These are phyloP conservation scores for Drosophila pectinifera DNA, from an alignment of 1,140 invertebrate species.

Conservation along the genomic window DNA sequence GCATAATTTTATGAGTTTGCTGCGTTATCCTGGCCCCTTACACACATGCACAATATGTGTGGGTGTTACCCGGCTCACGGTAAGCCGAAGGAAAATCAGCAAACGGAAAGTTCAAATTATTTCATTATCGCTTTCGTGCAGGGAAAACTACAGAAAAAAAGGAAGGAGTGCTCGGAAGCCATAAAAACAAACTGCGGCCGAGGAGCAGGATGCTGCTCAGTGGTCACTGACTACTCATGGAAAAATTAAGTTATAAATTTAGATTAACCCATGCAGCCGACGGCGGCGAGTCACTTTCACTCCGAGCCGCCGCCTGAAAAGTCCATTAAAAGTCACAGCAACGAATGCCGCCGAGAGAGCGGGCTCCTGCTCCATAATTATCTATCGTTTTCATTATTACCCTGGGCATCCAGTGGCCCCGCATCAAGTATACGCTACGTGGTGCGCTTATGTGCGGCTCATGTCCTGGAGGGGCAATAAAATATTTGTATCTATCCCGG, in stretches of 20 bases:
- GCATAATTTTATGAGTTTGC: conserved; percentile 81
- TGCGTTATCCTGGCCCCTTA: conserved; percentile 43
- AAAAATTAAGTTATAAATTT: conserved; percentile 82
- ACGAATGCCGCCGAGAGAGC: neutral
- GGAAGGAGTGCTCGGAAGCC: conserved; percentile 35
- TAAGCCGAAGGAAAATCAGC: conserved; percentile 65
- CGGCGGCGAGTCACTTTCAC: conserved; percentile 37
- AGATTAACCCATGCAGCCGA: conserved; percentile 71
- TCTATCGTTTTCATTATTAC: conserved; percentile 79
- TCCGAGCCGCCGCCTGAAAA: conserved; percentile 44
- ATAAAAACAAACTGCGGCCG: conserved; percentile 41
- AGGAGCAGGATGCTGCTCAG: conserved; percentile 11
- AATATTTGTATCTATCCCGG: conserved; percentile 78
- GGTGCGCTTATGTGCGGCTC: conserved; percentile 47
- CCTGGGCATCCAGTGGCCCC: conserved; percentile 32
- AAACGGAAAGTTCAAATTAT: conserved; percentile 75
- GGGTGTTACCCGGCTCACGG: conserved; percentile 26
- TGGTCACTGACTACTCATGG: conserved; percentile 40
- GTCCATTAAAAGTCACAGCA: conserved; percentile 71
- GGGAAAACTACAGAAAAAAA: conserved; percentile 39
- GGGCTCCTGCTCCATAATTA: conserved; percentile 58
- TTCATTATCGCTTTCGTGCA: conserved; percentile 78
- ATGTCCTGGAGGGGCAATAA: conserved; percentile 80
- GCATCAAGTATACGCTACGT: conserved; percentile 61
- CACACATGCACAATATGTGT: neutral